Percentiles rank a stretch among this genome's conserved stretches.
phyloP scores from a whole-genome alignment of 2,113 vertebrate genomes.

The Seriola rivoliana region DNA sequence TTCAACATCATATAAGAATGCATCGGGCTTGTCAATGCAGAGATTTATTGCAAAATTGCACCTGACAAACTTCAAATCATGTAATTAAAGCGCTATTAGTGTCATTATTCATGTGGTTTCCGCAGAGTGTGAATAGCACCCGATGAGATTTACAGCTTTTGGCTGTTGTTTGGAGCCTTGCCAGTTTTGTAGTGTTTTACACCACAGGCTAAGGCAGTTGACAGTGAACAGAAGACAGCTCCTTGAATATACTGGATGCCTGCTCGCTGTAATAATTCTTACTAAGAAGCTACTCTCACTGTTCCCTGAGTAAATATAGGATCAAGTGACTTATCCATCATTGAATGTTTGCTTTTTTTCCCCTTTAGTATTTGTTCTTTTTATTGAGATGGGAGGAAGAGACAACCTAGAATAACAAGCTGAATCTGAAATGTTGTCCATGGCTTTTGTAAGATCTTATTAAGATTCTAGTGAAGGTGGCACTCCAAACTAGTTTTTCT shows the following conservation, averaged over 20 bases:
- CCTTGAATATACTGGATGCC: slow-evolving; percentile 50
- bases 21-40: not conserved
- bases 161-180: slow-evolving; percentile 67
- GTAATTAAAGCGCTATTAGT: slow-evolving; percentile 36
- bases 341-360: slow-evolving; percentile 6
- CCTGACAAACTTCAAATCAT: slow-evolving; percentile 37
- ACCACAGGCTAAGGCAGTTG: slow-evolving; percentile 26
- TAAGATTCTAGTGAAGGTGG: not conserved
- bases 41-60: slow-evolving; percentile 29
- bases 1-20: slow-evolving; percentile 13
- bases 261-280: slow-evolving; percentile 62
- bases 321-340: slow-evolving; percentile 54
- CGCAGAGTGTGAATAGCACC: slow-evolving; percentile 36
- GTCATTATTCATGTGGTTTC: slow-evolving; percentile 51
- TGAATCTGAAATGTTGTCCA: not conserved
- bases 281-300: slow-evolving; percentile 41
- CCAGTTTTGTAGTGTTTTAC: slow-evolving; percentile 61
- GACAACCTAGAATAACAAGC: not conserved
- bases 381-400: slow-evolving; percentile 8
- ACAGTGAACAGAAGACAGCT: slow-evolving; percentile 55
- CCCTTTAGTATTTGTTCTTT: slow-evolving; percentile 30
- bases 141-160: slow-evolving; percentile 68
- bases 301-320: slow-evolving; percentile 53
- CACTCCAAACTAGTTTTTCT: not conserved
- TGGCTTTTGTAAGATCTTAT: not conserved